Evolutionary conservation across 2,888 invertebrate genomes (phyloP).

Genomic region (Euproctis similis): DNA sequence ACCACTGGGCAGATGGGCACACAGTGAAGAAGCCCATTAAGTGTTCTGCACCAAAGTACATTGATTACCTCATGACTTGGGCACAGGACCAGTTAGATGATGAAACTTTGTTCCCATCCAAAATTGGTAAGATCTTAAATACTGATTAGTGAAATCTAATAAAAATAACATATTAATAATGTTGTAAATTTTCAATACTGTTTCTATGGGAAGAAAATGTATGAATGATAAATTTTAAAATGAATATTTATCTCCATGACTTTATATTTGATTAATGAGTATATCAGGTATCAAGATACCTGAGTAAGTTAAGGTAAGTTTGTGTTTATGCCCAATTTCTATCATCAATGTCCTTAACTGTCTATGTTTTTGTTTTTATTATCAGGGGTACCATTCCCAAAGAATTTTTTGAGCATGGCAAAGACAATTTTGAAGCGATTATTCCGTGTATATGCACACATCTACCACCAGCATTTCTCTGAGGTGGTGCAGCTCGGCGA

Average conservation of each 20-base stretch:
- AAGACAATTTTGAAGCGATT: conserved; percentile 98
- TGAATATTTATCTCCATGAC: too few relatives aligned
- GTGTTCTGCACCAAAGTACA: conserved; percentile 99
- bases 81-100: conserved; percentile 99
- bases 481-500: conserved; percentile 98
- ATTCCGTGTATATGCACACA: conserved; percentile 99
- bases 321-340: too few relatives aligned
- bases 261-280: too few relatives aligned
- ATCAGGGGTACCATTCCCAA: conserved; percentile 95
- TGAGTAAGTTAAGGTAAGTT: too few relatives aligned
- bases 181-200: too few relatives aligned
- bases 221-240: too few relatives aligned
- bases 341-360: too few relatives aligned
- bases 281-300: too few relatives aligned
- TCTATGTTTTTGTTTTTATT: too few relatives aligned
- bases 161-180: too few relatives aligned
- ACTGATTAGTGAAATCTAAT: too few relatives aligned
- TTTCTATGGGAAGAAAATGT: too few relatives aligned
- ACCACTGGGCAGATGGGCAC: conserved; percentile 99
- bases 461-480: conserved; percentile 99
- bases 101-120: conserved; percentile 97
- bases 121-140: conserved; percentile 89
- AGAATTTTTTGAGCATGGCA: conserved; percentile 96
- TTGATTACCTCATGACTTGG: conserved; percentile 99
- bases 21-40: conserved; percentile 99